A percentile compares a stretch with the other conserved stretches of the same genome.
Conservation (phyloP, 2,113 vertebrate genomes). For the Scopus umbretta region DNA sequence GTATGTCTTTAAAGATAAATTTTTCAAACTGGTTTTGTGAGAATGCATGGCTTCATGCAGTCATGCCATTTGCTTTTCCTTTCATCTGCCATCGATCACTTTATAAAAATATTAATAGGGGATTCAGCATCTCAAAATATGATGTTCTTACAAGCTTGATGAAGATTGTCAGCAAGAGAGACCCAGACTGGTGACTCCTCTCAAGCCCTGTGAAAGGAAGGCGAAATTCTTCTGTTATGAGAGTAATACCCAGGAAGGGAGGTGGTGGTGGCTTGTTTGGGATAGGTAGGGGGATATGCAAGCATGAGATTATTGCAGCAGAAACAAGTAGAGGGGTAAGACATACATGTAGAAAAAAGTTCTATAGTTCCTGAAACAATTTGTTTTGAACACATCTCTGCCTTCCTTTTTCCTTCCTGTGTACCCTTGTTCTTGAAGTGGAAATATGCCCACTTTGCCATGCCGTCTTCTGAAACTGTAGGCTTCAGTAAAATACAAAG, state of each 20-base stretch:
- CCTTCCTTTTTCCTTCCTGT: not conserved
- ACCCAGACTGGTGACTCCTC: not conserved
- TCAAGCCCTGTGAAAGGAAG: not conserved
- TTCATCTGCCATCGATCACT: not conserved
- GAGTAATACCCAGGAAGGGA: not conserved
- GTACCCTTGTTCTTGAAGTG: not conserved
- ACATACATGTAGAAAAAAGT: not conserved
- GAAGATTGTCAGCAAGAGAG: not conserved
- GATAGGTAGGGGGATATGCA: not conserved
- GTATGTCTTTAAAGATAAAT: not conserved
- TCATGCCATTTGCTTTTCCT: not conserved
- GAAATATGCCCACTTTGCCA: not conserved
- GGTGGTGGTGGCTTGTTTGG: not conserved
- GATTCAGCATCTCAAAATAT: not conserved
- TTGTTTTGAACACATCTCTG: not conserved
- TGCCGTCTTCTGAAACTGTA: not conserved
- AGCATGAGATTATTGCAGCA: not conserved
- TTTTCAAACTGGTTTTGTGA: not conserved
- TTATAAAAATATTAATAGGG: not conserved
- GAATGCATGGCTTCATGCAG: not conserved
- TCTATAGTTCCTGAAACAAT: not conserved
- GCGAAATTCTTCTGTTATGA: not conserved
- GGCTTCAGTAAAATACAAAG: not conserved
- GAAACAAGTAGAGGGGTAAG: not conserved
- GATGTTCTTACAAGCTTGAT: not conserved